Evolutionary conservation across 2,888 invertebrate species (phyloP).

Genomic region (Hylaea fasciaria): DNA sequence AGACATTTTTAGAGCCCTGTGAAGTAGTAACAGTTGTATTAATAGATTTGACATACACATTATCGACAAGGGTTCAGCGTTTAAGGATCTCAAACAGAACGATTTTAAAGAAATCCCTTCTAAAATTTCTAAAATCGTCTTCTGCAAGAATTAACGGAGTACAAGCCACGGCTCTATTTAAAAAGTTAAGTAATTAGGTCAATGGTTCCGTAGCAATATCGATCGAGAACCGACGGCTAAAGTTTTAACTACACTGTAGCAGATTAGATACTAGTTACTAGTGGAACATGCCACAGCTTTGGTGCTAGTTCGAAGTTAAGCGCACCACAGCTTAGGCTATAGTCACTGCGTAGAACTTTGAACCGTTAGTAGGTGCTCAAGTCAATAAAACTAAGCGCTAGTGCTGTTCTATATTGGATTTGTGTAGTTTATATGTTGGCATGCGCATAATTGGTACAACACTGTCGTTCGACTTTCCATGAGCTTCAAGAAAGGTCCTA

Average conservation of each 20-base stretch:
- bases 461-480: too few species aligned
- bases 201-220: slow-evolving; percentile 68
- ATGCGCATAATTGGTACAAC: neutral
- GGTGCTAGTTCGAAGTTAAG: neutral
- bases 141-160: slow-evolving; percentile 33
- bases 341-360: slow-evolving; percentile 7
- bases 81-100: neutral
- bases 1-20: neutral
- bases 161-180: slow-evolving; percentile 59
- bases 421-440: slow-evolving; percentile 46
- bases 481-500: too few species aligned
- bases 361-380: slow-evolving; percentile 37
- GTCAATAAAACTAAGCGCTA: slow-evolving; percentile 72
- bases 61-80: neutral
- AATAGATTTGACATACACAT: slow-evolving; percentile 1
- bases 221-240: slow-evolving; percentile 65
- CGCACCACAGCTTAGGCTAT: neutral
- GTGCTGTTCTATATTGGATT: slow-evolving; percentile 36
- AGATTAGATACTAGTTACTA: slow-evolving; percentile 1
- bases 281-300: slow-evolving; percentile 1
- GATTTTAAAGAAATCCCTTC: neutral
- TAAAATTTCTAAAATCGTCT: neutral
- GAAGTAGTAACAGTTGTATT: neutral
- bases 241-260: slow-evolving; percentile 59
- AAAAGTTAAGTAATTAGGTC: slow-evolving; percentile 79